These are phyloP conservation scores for Dipodomys merriami DNA, from an alignment of 2,113 vertebrate genomes.

Conservation along the genomic window DNA sequence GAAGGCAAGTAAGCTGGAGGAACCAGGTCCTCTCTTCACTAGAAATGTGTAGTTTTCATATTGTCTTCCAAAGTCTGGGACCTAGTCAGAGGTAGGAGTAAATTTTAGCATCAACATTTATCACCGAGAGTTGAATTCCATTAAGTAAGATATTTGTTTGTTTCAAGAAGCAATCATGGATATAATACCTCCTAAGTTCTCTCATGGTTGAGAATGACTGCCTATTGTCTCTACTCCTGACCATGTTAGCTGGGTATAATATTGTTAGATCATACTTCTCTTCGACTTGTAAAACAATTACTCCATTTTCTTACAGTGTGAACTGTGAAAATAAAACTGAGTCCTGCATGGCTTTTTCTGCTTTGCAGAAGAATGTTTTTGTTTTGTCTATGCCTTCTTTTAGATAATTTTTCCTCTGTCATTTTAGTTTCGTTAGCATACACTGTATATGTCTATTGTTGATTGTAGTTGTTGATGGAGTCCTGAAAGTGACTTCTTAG, in stretches of 20 bases:
- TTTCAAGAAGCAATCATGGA: not conserved
- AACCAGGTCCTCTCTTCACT: not conserved
- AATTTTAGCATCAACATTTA: not conserved
- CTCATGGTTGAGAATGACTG: not conserved
- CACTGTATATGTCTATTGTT: not conserved
- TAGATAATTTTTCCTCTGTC: not conserved
- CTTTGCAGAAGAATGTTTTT: not conserved
- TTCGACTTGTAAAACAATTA: not conserved
- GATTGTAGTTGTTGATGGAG: not conserved
- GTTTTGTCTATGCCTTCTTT: not conserved
- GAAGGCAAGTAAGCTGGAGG: not conserved
- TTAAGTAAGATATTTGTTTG: not conserved
- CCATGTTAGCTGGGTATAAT: not conserved
- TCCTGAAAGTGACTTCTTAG: not conserved
- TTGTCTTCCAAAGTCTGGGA: not conserved
- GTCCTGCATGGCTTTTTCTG: not conserved
- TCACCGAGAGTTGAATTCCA: not conserved
- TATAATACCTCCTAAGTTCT: not conserved
- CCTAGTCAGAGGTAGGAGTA: not conserved
- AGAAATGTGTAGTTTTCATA: not conserved
- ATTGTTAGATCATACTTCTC: not conserved
- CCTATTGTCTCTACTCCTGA: not conserved
- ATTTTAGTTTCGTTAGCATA: slow-evolving; percentile 27
- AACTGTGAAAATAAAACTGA: not conserved
- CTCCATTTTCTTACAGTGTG: not conserved